Evolutionary conservation across 2,797 vertebrate genomes (phyloP).

Genomic region (Prunella strophiata): DNA sequence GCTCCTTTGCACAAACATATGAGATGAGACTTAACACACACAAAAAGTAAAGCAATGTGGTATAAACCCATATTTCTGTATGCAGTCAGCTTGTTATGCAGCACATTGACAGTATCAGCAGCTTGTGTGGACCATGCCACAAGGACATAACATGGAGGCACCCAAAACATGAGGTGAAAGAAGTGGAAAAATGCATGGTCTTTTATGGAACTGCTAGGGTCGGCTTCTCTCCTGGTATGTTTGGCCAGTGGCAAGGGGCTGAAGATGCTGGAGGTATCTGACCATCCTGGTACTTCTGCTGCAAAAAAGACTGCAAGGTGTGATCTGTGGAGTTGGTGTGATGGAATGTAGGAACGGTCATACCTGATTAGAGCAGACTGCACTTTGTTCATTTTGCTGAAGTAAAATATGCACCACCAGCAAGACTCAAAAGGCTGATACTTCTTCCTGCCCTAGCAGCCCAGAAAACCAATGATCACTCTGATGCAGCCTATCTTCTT

Average conservation of each 20-base stretch:
- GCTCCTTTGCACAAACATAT: background rate
- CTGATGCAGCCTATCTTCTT: background rate
- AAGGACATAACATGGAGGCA: background rate
- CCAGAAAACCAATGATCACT: background rate
- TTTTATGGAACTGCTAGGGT: background rate
- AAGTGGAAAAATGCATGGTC: background rate
- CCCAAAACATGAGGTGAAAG: background rate
- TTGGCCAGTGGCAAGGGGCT: fast-evolving
- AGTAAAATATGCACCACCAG: fast-evolving
- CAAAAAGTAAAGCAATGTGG: background rate
- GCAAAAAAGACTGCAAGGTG: background rate
- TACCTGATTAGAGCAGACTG: fast-evolving
- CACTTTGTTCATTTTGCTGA: background rate
- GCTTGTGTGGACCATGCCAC: background rate
- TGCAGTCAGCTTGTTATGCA: background rate
- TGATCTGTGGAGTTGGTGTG: background rate
- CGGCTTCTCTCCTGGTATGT: background rate
- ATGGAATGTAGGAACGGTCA: background rate
- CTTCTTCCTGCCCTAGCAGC: background rate
- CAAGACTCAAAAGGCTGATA: background rate
- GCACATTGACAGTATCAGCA: background rate
- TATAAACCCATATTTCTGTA: background rate
- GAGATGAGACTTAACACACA: background rate
- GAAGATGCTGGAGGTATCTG: background rate
- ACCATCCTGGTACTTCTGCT: background rate